These are phyloP conservation scores for Halcyon badia DNA, from an alignment of 2,797 vertebrate species.

Conservation along the genomic window DNA sequence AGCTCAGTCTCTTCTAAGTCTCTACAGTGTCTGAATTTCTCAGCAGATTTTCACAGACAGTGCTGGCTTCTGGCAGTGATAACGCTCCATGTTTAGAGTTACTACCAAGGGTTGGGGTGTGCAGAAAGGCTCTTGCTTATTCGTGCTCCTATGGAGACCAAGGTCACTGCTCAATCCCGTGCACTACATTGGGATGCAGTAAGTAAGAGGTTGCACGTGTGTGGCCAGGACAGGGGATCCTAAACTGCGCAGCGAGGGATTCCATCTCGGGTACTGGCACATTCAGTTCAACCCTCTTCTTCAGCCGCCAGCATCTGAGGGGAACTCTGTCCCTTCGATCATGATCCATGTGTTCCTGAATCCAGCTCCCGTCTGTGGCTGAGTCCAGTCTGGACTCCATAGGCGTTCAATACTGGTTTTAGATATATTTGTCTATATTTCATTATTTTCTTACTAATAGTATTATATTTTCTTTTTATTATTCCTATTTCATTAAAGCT, in stretches of 20 bases:
- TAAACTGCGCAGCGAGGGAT: neutral
- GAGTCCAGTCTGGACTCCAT: neutral
- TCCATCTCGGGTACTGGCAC: neutral
- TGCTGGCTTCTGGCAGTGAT: neutral
- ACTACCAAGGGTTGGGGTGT: neutral
- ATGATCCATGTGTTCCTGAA: neutral
- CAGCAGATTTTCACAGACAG: neutral
- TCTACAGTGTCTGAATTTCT: neutral
- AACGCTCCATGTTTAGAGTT: neutral
- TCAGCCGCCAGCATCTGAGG: neutral
- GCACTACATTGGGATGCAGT: neutral
- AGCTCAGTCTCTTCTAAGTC: neutral
- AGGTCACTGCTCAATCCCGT: neutral
- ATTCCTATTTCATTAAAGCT: neutral
- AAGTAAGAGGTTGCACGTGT: neutral
- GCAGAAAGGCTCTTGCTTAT: neutral
- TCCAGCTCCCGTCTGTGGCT: neutral
- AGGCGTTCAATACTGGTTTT: neutral
- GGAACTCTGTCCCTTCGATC: neutral
- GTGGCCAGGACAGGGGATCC: neutral
- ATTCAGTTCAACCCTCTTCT: neutral
- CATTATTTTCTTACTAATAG: neutral
- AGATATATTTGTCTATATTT: neutral
- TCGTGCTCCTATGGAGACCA: neutral
- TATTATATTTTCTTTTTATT: neutral